phyloP scores from a whole-genome alignment of 2,888 invertebrate species.

The Lingula anatina region DNA sequence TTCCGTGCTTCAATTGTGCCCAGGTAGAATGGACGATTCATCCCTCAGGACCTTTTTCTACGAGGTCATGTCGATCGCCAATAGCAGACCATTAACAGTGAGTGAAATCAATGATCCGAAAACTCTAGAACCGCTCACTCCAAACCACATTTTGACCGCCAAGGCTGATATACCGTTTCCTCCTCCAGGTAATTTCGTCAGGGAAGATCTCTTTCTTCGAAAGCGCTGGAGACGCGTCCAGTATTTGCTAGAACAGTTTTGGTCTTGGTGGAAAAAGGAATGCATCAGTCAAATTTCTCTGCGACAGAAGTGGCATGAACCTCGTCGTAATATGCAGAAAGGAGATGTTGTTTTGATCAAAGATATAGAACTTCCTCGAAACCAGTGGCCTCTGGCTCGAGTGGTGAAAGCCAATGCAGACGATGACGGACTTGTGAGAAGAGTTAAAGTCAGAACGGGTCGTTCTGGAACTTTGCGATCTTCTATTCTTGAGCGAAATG shows the following conservation, averaged over 20 bases:
- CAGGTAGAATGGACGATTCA: constrained; percentile 9
- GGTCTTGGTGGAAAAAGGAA: constrained; percentile 7
- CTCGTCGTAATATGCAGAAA: constrained; percentile 2
- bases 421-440: too few species aligned
- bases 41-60: constrained; percentile 10
- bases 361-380: too few species aligned
- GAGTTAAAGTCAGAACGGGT: too few species aligned
- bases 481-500: too few species aligned
- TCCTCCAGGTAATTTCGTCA: constrained; percentile 12
- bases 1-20: too few species aligned
- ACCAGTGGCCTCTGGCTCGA: too few species aligned
- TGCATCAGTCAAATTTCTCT: too few species aligned
- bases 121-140: constrained; percentile 10
- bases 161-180: constrained; percentile 10
- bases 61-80: constrained; percentile 9
- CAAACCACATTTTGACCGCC: constrained; percentile 10
- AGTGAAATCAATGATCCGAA: constrained; percentile 8
- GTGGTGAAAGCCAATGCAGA: too few species aligned
- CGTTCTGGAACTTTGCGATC: too few species aligned
- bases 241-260: constrained; percentile 9
- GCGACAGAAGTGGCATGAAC: too few species aligned
- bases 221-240: constrained; percentile 9
- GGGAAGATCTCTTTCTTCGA: constrained; percentile 8
- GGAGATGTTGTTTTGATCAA: too few species aligned
- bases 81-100: constrained; percentile 10